Base-by-base conservation (phyloP, 2,797 vertebrate genomes). In the Potorous gilbertii region DNA sequence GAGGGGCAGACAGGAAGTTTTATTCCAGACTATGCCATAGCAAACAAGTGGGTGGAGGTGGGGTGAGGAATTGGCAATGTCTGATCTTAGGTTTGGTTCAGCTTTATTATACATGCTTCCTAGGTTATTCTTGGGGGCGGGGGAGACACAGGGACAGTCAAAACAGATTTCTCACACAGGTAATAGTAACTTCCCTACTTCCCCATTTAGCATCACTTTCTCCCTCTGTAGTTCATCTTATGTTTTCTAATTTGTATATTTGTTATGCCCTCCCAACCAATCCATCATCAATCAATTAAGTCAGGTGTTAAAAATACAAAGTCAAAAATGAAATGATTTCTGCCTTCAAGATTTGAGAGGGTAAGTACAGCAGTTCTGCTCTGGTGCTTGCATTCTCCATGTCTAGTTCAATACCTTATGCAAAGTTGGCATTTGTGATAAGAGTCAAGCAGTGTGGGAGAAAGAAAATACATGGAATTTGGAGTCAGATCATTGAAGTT, bases 391-490 rank as follows among this genome's bases (percentile, higher is more conserved):
- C 50, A 28, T 31, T 8, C 55, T 27, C 24, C 0, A 0, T 14
- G 4, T 5, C 6, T 12, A 24, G 18, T 50, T 2, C 0, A 56
- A 66, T 0, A 0, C 18, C 9, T 31, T 54, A 8, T 11, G 1
- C 2, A 28, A 34, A 16, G 21, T 5, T 13, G 91, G 27, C 1
- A 0, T 14, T n/a, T n/a, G 40, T 74, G 34, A 40, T n/a, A 74
- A 74, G 62, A 74, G 34, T 4, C 62, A 74, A 40, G 62, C 34
- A 74, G 18, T 4, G 59, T 62, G 59, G 59, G 31, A 62, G 59
- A 62, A 62, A 62, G 59, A 62, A 62, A 13, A 34, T 74, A 40
- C 16, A 6, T n/a, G 34, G 5, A 40, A 6, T 40, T n/a, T 74
- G 5, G 16, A 34, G 59, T 62, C 57, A 59, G 29, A 59, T 31